Evolutionary conservation across 37 sponge, comb jelly and placozoan genomes (phyloP), one percentile per base, ranked within the genome.

Genomic region (Chondrosia reniformis): DNA sequence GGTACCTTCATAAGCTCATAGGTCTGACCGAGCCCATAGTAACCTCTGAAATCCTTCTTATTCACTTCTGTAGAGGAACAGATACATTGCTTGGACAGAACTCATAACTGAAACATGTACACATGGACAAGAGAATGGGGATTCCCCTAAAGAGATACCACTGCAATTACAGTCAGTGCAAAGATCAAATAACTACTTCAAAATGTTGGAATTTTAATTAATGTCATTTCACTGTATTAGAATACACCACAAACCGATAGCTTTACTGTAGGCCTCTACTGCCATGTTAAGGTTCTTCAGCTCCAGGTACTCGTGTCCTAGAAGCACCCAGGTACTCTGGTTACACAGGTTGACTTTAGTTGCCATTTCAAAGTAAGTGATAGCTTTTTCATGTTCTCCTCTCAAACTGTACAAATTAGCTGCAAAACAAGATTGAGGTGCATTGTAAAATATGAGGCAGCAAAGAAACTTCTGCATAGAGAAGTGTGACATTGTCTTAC

Each of bases 281-380:
- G 96, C 92, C 85, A 86, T 84, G 43, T 74, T 83, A 49, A 80
- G 81, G 79, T 95, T 96, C 77, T 88, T 91, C 64, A 93, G 75
- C 78, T 96, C 97, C 56, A 96, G 36, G 61, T 93, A 96, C 83
- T 93, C 93, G 34, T 96, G 97, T 7, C 97, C 97, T 9, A 96
- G 84, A 7, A 96, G 87, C 41, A 94, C 90, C 93, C 97, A 96
- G 31, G 91, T 85, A 12, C 89, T 84, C 42, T 87, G 88, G 83
- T 88, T 81, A 13, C 67, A 55, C 32, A 74, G 63, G 81, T 96
- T 83, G 43, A 96, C 74, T 67, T 84, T 38, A 15, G 87, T 71
- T 0, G 91, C 87, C 61, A 88, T 76, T 69, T 87, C 78, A 79
- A 96, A 96, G 85, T 96, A 92, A 12, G 82, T 76, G 43, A 89